Conservation (phyloP, 92 coral and sea anemone species). For the Siderastrea radians region DNA sequence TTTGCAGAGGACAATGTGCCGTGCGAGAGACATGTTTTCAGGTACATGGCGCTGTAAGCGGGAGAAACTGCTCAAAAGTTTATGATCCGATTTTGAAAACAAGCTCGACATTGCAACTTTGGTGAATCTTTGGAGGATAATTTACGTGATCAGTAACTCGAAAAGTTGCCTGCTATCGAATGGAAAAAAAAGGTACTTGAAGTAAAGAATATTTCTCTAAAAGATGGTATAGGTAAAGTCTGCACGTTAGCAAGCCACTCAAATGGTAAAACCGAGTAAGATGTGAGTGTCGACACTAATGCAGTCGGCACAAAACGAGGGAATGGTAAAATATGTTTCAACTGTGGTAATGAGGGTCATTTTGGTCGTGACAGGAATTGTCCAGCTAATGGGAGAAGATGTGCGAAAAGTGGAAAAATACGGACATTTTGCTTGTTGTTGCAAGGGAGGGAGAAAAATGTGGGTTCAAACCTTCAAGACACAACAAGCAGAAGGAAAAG, state of each 20-base stretch:
- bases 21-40: slow-evolving; percentile 72
- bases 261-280: slow-evolving; percentile 32
- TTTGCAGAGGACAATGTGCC: slow-evolving; percentile 54
- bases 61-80: slow-evolving; percentile 75
- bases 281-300: slow-evolving; percentile 27
- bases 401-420: slow-evolving; percentile 52
- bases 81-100: slow-evolving; percentile 60
- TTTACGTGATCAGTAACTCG: slow-evolving; percentile 72
- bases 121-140: slow-evolving; percentile 65
- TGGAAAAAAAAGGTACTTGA: slow-evolving; percentile 57
- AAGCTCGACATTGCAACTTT: slow-evolving; percentile 75
- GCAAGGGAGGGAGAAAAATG: slow-evolving; percentile 12
- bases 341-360: slow-evolving; percentile 62
- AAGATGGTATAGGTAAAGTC: slow-evolving; percentile 59
- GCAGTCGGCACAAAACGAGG: neutral
- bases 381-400: slow-evolving; percentile 58
- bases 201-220: slow-evolving; percentile 70
- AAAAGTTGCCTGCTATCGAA: slow-evolving; percentile 42
- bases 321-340: slow-evolving; percentile 3
- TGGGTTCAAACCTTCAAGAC: neutral
- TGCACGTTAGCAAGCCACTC: slow-evolving; percentile 50
- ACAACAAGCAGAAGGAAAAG: neutral
- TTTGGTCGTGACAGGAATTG: slow-evolving; percentile 34
- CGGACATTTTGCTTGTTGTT: slow-evolving; percentile 33
- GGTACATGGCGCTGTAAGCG: slow-evolving; percentile 40